These are phyloP conservation scores for Corythaixoides concolor DNA, from an alignment of 2,113 vertebrate species.

Conservation along the genomic window DNA sequence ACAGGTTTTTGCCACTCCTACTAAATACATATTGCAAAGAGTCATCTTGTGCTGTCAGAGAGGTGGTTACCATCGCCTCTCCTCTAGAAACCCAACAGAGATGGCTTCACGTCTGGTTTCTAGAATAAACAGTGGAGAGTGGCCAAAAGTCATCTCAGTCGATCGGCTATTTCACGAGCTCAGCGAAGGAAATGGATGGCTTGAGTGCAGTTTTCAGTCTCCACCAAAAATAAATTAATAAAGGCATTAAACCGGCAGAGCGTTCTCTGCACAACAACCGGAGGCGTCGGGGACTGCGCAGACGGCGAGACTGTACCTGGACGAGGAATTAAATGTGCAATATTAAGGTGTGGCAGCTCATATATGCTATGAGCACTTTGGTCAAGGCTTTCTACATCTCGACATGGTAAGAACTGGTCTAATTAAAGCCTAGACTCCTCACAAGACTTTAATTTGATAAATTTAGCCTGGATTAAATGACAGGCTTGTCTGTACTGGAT, in stretches of 20 bases:
- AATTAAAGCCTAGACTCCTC: conserved; percentile 35
- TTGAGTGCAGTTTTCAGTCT: neutral
- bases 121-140: neutral
- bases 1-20: neutral
- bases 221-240: neutral
- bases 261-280: neutral
- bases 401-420: neutral
- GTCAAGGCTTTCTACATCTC: conserved; percentile 24
- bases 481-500: conserved; percentile 55
- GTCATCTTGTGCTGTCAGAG: neutral
- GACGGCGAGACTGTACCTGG: neutral
- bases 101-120: neutral
- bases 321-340: fast-evolving
- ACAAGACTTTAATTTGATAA: conserved; percentile 47
- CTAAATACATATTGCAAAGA: neutral
- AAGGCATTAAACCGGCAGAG: neutral
- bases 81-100: neutral
- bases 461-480: conserved; percentile 25
- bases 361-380: neutral
- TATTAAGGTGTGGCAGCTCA: neutral
- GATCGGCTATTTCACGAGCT: neutral
- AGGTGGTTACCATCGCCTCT: neutral
- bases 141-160: neutral
- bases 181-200: neutral
- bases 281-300: fast-evolving